Evolutionary conservation across 2,797 vertebrate genomes (phyloP).

Genomic region (Chlorospingus semifuscus): DNA sequence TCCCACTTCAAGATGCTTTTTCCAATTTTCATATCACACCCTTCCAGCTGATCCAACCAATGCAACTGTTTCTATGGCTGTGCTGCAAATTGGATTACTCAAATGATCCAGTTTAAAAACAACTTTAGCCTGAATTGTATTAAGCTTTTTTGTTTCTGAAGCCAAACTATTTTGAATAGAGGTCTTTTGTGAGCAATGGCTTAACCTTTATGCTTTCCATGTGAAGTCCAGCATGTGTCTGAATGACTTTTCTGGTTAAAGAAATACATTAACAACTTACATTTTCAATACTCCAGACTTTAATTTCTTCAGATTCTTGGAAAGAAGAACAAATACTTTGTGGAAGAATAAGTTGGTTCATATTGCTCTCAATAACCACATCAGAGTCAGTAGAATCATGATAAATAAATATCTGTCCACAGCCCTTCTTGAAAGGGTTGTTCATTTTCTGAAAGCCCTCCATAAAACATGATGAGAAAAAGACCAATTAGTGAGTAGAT

Average conservation of each 20-base stretch:
- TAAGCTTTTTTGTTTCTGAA: not conserved
- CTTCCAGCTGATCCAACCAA: not conserved
- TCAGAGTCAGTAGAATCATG: not conserved
- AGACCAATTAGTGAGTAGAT: not conserved
- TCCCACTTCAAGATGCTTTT: not conserved
- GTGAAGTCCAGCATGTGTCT: not conserved
- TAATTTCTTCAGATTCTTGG: not conserved
- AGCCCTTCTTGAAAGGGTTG: not conserved
- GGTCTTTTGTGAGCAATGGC: not conserved
- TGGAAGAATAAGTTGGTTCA: not conserved
- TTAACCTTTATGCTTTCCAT: not conserved
- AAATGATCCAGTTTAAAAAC: not conserved
- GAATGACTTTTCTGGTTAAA: not conserved
- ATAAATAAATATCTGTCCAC: not conserved
- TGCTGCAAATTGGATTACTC: not conserved
- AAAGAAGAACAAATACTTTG: not conserved
- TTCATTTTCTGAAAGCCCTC: not conserved
- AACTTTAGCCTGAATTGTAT: not conserved
- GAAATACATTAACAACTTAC: not conserved
- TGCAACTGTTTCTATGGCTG: not conserved
- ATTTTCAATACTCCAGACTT: not conserved
- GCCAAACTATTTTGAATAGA: not conserved
- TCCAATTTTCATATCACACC: not conserved
- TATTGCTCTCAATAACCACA: not conserved
- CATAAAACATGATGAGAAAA: not conserved